A percentile compares a stretch with the other conserved stretches of the same genome.
Evolutionary conservation across 2,888 invertebrate genomes (phyloP).

Genomic region (Hydrotaea diabolus): DNA sequence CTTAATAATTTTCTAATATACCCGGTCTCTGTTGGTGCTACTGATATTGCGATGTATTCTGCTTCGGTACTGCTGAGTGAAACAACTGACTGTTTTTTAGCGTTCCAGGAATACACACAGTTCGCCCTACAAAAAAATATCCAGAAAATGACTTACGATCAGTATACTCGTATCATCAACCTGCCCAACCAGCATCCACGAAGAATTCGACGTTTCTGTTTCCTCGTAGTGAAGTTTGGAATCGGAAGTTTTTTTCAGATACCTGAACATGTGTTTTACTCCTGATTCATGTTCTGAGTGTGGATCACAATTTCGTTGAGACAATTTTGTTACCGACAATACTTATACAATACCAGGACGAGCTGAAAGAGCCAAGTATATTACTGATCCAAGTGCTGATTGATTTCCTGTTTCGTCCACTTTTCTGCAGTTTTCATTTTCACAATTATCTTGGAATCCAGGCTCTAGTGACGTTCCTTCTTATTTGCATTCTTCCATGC

Average conservation of each 20-base stretch:
- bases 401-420: no score
- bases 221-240: no score
- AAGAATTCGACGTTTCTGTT: constrained; percentile 11
- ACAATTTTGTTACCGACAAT: no score
- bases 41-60: constrained; percentile 29
- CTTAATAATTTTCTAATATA: constrained; percentile 19
- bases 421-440: no score
- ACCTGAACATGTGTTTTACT: no score
- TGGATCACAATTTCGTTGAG: no score
- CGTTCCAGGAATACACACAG: constrained; percentile 41
- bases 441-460: not conserved
- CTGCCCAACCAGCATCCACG: constrained; percentile 34
- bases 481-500: not conserved
- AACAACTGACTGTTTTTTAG: constrained; percentile 28
- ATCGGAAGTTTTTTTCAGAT: no score
- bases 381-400: no score
- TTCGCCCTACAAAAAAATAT: not conserved
- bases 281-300: no score
- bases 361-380: no score
- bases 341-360: no score
- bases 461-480: not conserved
- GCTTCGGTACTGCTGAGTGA: constrained; percentile 39
- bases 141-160: not conserved
- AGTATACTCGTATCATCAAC: constrained; percentile 17
- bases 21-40: constrained; percentile 18